These are phyloP conservation scores for Cryptoprocta ferox DNA, from an alignment of 2,797 vertebrate genomes.

Conservation along the genomic window DNA sequence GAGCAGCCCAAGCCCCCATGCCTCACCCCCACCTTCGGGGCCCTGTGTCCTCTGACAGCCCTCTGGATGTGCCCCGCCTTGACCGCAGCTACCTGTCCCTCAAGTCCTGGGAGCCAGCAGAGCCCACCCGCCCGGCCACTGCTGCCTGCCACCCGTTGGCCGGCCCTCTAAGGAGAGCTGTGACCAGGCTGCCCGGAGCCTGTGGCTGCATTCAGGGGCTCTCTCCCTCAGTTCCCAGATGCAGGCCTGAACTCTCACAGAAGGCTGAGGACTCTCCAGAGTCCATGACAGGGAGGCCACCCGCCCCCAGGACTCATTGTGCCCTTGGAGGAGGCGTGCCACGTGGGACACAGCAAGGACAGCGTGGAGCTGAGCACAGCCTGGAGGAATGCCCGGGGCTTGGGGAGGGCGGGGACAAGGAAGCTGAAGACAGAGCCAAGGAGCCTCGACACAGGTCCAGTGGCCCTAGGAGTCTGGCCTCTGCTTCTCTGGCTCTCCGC, in stretches of 20 bases:
- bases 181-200: not conserved
- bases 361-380: not conserved
- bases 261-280: not conserved
- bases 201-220: not conserved
- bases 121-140: not conserved
- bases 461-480: not conserved
- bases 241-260: not conserved
- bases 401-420: accelerated
- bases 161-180: accelerated
- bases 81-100: not conserved
- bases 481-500: not conserved
- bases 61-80: not conserved
- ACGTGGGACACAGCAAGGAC: not conserved
- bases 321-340: not conserved
- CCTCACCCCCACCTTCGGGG: accelerated
- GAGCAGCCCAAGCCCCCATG: too few relatives aligned
- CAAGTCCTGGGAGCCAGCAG: not conserved
- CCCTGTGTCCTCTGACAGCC: not conserved
- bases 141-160: not conserved
- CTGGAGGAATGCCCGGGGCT: not conserved
- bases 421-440: too few relatives aligned
- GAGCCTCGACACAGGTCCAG: accelerated
- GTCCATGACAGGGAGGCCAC: not conserved
- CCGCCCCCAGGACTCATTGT: not conserved
- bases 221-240: not conserved